Conservation (phyloP, 2,888 invertebrate species). For the Diaperis boleti region DNA sequence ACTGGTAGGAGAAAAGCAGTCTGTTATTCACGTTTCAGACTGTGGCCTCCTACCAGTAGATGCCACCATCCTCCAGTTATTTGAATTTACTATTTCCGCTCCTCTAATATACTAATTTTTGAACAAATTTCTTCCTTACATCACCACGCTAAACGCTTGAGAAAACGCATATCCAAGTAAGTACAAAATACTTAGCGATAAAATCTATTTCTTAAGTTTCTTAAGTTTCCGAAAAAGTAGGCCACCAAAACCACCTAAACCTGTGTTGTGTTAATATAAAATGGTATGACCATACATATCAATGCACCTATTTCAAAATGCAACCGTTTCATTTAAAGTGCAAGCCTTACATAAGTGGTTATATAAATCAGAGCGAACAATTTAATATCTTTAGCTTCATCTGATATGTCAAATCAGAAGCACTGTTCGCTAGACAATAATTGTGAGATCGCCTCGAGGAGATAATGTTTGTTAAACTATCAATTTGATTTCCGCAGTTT, state of each 20-base stretch:
- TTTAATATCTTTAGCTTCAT: not conserved
- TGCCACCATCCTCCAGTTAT: too few relatives aligned
- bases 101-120: not conserved
- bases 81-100: not conserved
- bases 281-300: not conserved
- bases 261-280: conserved; percentile 17
- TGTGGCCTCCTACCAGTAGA: not conserved
- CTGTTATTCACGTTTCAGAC: not conserved
- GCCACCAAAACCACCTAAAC: conserved; percentile 18
- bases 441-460: conserved; percentile 1
- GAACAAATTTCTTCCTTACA: not conserved
- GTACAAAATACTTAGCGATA: not conserved
- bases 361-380: not conserved
- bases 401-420: not conserved
- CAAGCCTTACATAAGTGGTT: conserved; percentile 3
- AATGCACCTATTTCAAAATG: not conserved
- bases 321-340: not conserved
- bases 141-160: not conserved
- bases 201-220: not conserved
- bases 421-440: too few relatives aligned
- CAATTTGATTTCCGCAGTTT: conserved; percentile 22
- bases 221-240: conserved; percentile 8
- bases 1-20: not conserved
- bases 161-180: not conserved
- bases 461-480: conserved; percentile 11